Conservation (phyloP, 2,113 vertebrate genomes). For the Papio anubis region DNA sequence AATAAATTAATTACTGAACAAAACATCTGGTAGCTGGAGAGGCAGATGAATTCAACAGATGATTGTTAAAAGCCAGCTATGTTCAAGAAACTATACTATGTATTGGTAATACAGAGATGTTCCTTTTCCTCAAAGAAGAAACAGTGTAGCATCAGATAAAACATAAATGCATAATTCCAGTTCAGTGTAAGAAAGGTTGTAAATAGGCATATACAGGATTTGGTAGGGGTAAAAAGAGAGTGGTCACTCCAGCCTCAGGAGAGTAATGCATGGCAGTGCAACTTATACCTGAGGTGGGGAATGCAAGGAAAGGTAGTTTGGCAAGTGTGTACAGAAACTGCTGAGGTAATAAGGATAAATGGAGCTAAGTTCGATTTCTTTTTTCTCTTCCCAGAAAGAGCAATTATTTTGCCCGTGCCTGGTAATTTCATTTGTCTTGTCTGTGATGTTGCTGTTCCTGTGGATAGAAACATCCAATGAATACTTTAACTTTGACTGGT, state of each 20-base stretch:
- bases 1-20: not conserved
- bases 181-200: not conserved
- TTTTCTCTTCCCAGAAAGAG: slow-evolving; percentile 82
- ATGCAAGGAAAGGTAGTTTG: not conserved
- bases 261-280: not conserved
- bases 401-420: slow-evolving; percentile 87
- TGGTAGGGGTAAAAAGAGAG: not conserved
- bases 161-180: not conserved
- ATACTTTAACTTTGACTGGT: slow-evolving; percentile 95
- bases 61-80: not conserved
- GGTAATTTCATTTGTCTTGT: slow-evolving; percentile 88
- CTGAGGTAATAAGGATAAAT: not conserved
- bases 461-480: slow-evolving; percentile 94
- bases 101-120: not conserved
- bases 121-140: slow-evolving; percentile 12
- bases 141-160: not conserved
- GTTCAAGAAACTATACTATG: not conserved
- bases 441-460: slow-evolving; percentile 90
- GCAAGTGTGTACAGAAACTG: not conserved
- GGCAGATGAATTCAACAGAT: not conserved
- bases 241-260: not conserved
- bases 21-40: not conserved
- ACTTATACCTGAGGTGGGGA: too few relatives aligned
- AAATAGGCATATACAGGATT: not conserved
- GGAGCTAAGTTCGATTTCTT: slow-evolving; percentile 30